These are phyloP conservation scores for Sinosuthora webbiana DNA, from an alignment of 2,113 vertebrate species.

Conservation along the genomic window DNA sequence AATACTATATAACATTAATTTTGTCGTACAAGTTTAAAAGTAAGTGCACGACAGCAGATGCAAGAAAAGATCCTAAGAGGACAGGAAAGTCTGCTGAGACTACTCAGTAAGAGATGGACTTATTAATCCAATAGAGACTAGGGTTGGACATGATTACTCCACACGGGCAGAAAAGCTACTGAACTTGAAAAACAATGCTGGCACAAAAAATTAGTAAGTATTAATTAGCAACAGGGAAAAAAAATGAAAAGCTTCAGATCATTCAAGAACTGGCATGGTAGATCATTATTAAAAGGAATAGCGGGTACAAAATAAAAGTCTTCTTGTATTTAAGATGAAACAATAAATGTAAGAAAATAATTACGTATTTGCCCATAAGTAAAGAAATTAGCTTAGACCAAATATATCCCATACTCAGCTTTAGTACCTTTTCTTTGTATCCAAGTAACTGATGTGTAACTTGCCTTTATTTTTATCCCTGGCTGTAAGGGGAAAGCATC, in stretches of 20 bases:
- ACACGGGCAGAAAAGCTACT: not conserved
- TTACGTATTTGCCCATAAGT: not conserved
- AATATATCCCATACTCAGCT: not conserved
- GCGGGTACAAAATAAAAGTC: not conserved
- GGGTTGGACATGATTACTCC: not conserved
- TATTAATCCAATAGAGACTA: not conserved
- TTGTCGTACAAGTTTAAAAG: not conserved
- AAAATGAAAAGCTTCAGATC: not conserved
- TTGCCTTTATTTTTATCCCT: slow-evolving; percentile 12
- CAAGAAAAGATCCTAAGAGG: not conserved
- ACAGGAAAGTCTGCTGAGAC: not conserved
- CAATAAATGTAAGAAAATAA: not conserved
- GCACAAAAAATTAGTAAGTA: not conserved
- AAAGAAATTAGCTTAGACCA: not conserved
- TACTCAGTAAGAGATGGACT: not conserved
- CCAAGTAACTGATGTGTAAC: not conserved
- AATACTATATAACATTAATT: not conserved
- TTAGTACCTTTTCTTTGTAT: not conserved
- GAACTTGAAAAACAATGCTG: not conserved
- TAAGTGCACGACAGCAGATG: not conserved
- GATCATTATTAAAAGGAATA: not conserved
- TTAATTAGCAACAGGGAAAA: not conserved
- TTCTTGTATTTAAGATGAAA: not conserved
- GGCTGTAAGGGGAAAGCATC: not conserved
- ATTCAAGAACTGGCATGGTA: not conserved